Base-by-base conservation (phyloP, 2,797 vertebrate species). In the Gouania willdenowi region DNA sequence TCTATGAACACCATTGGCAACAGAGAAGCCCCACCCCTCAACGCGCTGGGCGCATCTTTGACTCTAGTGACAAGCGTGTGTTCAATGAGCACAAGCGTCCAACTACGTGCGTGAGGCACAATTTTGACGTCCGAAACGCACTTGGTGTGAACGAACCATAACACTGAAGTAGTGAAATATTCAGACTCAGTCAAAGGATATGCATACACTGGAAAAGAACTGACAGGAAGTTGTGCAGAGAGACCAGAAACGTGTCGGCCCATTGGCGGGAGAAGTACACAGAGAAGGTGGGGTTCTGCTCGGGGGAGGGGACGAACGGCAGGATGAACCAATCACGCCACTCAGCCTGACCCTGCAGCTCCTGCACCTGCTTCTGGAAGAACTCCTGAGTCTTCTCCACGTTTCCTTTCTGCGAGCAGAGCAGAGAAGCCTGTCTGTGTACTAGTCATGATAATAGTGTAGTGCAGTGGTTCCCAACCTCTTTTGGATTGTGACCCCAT, bases 181-280 rank as follows among this genome's bases (percentile, higher is more conserved):
- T n/a, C 1, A 4, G 6, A 6, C 9, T 2, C 24, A 16, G 6
- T 11, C 46, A 51, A 87, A 95, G 93, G 95, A 98, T 99, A 99
- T 99, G 97, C 93, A 99, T 93, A 60, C 93, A 98, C 85, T 95
- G 95, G 84, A 99, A 98, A 8, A 99, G 88, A 28, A 97, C 94
- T 0, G 94, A 98, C 59, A 99, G 88, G 74, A 99, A 99, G 87
- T 99, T 99, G 83, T 98, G 94, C 66, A 99, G 88, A 0, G 97
- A 99, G 23, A 99, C 94, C 0, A 97, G 88, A 83, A 99, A 98
- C 0, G 94, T 98, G 82, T 98, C 97, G 0, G 92, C 87, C 97
- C 96, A 99, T 41, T 98, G 96, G 19, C 95, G 91, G 0, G 94
- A 92, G 78, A 99, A 98, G 82, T 98, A 98, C 0, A 91, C 88